Conservation (phyloP, 2,888 invertebrate species). For the Pandemis cinnamomeana region DNA sequence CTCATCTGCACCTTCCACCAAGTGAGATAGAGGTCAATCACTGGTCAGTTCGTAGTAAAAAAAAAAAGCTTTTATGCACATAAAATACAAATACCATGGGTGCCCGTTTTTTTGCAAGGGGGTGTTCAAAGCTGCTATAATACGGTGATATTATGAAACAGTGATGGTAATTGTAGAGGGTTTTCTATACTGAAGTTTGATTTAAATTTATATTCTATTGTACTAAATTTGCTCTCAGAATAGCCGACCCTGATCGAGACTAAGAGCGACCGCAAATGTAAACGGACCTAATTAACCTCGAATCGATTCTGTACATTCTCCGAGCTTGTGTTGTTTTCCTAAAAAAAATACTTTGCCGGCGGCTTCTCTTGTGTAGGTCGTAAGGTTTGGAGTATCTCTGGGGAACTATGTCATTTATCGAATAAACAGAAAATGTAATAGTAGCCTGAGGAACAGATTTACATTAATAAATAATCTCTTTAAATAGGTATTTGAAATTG, state of each 20-base stretch:
- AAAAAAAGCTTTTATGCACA: too few relatives aligned
- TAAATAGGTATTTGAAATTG: too few relatives aligned
- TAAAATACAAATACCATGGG: too few relatives aligned
- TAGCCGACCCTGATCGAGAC: slow-evolving; percentile 46
- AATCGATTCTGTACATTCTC: slow-evolving; percentile 55
- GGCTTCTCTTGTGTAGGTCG: neutral
- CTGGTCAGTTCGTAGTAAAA: too few relatives aligned
- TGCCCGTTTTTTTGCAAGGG: too few relatives aligned
- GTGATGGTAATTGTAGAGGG: too few relatives aligned
- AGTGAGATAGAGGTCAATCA: too few relatives aligned
- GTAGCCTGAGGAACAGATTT: too few relatives aligned
- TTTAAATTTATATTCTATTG: neutral
- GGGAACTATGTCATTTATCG: neutral
- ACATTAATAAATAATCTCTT: too few relatives aligned
- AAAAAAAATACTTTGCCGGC: slow-evolving; percentile 1
- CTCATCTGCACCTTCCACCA: too few relatives aligned
- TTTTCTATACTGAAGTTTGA: neutral
- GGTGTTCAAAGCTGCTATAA: too few relatives aligned
- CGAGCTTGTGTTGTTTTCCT: neutral
- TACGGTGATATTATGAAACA: too few relatives aligned
- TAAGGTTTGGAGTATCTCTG: neutral
- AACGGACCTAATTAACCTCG: slow-evolving; percentile 64
- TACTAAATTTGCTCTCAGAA: slow-evolving; percentile 43
- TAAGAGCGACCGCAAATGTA: slow-evolving; percentile 58
- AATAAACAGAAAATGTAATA: neutral